Base-by-base conservation (phyloP, 2,888 invertebrate genomes). In the Folsomia candida region DNA sequence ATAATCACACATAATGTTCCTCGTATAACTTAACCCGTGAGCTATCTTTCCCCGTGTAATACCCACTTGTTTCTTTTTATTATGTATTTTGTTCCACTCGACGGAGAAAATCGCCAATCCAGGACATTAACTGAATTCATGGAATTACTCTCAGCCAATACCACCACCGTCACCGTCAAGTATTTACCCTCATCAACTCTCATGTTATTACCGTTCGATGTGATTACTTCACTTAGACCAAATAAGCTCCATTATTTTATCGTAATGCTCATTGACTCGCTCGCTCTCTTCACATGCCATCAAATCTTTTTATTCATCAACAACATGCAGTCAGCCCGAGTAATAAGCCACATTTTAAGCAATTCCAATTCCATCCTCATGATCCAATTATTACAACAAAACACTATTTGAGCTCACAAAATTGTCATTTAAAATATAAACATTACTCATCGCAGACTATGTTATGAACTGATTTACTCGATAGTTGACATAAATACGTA, bases 81-180 rank as follows among this genome's bases (percentile, higher is more conserved):
- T 37, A 37, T 37, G n/a, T n/a, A n/a, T n/a, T n/a, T n/a, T n/a
- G 37, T 14, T 37, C 37, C n/a, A 57, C 24, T 57, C 24, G 4
- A 57, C 24, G 57, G 57, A n/a, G 57, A 57, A 57, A 57, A 57
- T 57, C n/a, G n/a, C 24, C 57, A 57, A 57, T 57, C n/a, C n/a
- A 47, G 47, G 9, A 47, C 9, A 47, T 47, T 47, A 11, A 47
- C 24, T 57, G 4, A 14, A 37, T 37, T 37, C 37, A 37, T 37
- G 37, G 37, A 37, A 37, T 37, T 37, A 37, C 6, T 37, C 37
- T n/a, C n/a, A n/a, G n/a, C n/a, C n/a, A n/a, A n/a, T n/a, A n/a
- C n/a, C n/a, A n/a, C 37, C 14, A 37, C 37, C 37, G 37, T 37
- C 37, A 37, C 4, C 37, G n/a, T n/a, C 37, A 37, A 37, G 37